These are phyloP conservation scores for Chaetogeoica ovagalla DNA, from an alignment of 2,888 invertebrate species.

Conservation along the genomic window DNA sequence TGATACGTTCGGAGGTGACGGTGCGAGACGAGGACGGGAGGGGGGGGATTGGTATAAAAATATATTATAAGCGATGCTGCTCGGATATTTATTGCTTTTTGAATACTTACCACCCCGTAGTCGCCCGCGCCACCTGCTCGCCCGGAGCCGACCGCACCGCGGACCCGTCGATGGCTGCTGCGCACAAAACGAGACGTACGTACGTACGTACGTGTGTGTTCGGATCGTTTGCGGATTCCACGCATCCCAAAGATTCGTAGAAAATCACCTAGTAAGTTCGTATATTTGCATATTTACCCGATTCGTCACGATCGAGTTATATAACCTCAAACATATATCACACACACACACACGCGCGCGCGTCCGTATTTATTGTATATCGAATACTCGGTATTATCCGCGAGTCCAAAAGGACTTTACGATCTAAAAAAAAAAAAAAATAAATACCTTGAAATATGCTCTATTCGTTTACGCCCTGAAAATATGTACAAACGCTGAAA, in stretches of 20 bases:
- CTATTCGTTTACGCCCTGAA: no score
- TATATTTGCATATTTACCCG: not conserved
- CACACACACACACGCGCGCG: not conserved
- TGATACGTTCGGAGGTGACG: constrained; percentile 48
- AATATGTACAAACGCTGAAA: no score
- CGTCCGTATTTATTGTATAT: not conserved
- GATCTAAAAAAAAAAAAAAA: no score
- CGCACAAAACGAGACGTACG: constrained; percentile 1
- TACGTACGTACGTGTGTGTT: not conserved
- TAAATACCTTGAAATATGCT: no score
- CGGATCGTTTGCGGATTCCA: constrained; percentile 16
- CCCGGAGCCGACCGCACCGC: no score
- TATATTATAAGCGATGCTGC: not conserved
- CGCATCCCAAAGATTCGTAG: not conserved
- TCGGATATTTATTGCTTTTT: constrained; percentile 46
- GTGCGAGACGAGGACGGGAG: constrained; percentile 49
- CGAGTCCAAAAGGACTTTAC: no score
- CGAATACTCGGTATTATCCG: not conserved
- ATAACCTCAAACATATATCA: not conserved
- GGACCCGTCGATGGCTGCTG: no score
- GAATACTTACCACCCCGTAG: not conserved
- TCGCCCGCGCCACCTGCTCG: no score
- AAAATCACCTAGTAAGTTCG: constrained; percentile 3
- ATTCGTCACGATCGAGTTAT: not conserved
- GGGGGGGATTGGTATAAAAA: no score